These are phyloP conservation scores for Pseudobourletiella spinata DNA, from an alignment of 1,140 invertebrate genomes.

Conservation along the genomic window DNA sequence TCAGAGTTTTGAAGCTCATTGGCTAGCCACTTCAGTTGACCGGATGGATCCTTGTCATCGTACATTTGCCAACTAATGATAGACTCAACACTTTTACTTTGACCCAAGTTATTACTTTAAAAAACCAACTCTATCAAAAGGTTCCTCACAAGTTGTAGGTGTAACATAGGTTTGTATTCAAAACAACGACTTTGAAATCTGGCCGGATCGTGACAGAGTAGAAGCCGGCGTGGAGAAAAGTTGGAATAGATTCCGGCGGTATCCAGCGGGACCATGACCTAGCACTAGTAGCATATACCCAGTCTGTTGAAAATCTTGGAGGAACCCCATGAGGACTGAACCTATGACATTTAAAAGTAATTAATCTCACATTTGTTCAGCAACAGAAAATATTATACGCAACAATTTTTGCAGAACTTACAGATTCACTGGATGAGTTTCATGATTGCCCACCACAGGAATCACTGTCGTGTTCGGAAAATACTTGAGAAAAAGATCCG, in stretches of 20 bases:
- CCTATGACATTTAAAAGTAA: too few relatives aligned
- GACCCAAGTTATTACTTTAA: too few relatives aligned
- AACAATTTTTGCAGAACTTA: slow-evolving; percentile 10
- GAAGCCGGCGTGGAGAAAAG: slow-evolving; percentile 45
- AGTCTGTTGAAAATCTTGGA: slow-evolving; percentile 34
- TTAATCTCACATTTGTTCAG: too few relatives aligned
- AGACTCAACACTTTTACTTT: too few relatives aligned
- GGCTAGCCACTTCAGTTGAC: slow-evolving; percentile 26
- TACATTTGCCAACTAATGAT: slow-evolving; percentile 50
- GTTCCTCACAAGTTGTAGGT: slow-evolving; percentile 43
- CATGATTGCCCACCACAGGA: slow-evolving; percentile 56
- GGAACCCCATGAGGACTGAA: slow-evolving; percentile 33
- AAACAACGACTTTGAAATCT: slow-evolving; percentile 47
- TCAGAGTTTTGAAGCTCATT: slow-evolving; percentile 16
- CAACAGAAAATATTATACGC: slow-evolving; percentile 6
- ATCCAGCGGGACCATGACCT: slow-evolving; percentile 43
- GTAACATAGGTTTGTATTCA: slow-evolving; percentile 50
- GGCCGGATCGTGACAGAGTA: slow-evolving; percentile 46
- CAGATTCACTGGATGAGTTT: slow-evolving; percentile 52
- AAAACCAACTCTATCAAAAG: too few relatives aligned
- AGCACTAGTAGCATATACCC: slow-evolving; percentile 41
- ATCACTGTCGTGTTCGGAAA: slow-evolving; percentile 51
- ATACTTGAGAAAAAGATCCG: slow-evolving; percentile 44
- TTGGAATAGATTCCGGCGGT: slow-evolving; percentile 38
- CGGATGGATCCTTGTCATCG: slow-evolving; percentile 46